These are phyloP conservation scores for Drosophila greeni DNA, from an alignment of 2,888 invertebrate species.

Conservation along the genomic window DNA sequence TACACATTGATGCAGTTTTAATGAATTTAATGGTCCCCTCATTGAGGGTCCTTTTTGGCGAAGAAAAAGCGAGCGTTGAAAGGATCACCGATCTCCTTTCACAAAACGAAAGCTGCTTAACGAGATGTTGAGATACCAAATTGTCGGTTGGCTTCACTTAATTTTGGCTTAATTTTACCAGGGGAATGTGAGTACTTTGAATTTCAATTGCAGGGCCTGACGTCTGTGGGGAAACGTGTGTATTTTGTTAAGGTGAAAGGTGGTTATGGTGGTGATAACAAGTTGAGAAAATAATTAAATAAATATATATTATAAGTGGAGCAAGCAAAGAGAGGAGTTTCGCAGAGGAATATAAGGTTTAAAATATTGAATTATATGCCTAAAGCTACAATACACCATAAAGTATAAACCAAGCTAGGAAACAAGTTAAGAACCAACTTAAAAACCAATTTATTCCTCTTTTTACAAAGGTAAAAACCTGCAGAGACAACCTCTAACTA, in stretches of 20 bases:
- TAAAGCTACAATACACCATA: not conserved
- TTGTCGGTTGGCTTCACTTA: slow-evolving; percentile 1
- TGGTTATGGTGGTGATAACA: not conserved
- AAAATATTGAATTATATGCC: not conserved
- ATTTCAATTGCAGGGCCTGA: slow-evolving; percentile 5
- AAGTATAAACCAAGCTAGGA: not conserved
- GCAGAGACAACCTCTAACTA: not conserved
- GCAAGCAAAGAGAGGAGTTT: not conserved
- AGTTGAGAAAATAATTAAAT: not conserved
- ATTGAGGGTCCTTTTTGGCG: not conserved
- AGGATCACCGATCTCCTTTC: slow-evolving; percentile 31
- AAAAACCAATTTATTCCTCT: too few species aligned
- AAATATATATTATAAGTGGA: not conserved
- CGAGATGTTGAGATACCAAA: slow-evolving; percentile 30
- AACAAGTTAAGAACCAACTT: too few species aligned
- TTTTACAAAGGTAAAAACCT: not conserved
- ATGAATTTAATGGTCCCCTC: slow-evolving; percentile 63
- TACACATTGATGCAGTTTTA: slow-evolving; percentile 68
- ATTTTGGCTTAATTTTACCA: not conserved
- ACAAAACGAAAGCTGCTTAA: slow-evolving; percentile 27
- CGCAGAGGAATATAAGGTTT: not conserved
- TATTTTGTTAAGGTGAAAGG: not conserved
- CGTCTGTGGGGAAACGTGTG: not conserved
- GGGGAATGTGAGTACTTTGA: not conserved
- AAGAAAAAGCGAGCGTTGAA: slow-evolving; percentile 20